Evolutionary conservation across 2,797 vertebrate species (phyloP).

Genomic region (Furcifer pardalis): DNA sequence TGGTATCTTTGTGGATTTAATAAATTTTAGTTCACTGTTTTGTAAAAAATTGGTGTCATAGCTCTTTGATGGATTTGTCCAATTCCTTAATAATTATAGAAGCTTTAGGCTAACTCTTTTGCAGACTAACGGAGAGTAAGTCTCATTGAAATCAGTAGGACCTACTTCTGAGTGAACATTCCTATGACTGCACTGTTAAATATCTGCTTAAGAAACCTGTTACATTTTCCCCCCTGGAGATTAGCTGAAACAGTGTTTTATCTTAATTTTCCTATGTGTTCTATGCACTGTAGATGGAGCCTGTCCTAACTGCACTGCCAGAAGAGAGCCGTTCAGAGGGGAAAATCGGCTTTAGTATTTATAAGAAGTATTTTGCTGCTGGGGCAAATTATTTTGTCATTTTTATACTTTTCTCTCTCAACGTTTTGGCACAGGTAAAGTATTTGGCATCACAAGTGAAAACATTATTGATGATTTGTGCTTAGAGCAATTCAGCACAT

Average conservation of each 20-base stretch:
- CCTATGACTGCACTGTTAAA: conserved; percentile 17
- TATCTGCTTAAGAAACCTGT: not conserved
- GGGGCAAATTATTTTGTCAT: conserved; percentile 80
- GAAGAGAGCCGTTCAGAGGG: conserved; percentile 89
- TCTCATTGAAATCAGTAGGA: not conserved
- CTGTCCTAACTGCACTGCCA: conserved; percentile 66
- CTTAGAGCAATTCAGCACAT: not conserved
- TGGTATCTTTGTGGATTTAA: not conserved
- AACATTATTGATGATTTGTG: not conserved
- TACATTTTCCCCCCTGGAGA: conserved; percentile 29
- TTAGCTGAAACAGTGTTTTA: conserved; percentile 29
- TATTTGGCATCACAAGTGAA: not conserved
- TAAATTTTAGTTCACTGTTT: not conserved
- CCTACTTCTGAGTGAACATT: not conserved
- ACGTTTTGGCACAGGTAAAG: conserved; percentile 85
- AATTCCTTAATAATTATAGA: conserved; percentile 13
- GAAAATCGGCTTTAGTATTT: conserved; percentile 80
- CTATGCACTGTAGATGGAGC: conserved; percentile 75
- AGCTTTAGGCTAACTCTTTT: no score
- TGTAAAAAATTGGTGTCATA: not conserved
- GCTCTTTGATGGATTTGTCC: not conserved
- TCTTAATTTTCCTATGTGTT: not conserved
- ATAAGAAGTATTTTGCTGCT: conserved; percentile 86
- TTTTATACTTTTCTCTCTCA: conserved; percentile 78
- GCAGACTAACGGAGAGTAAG: not conserved